A percentile compares a stretch with the other conserved stretches of the same genome.
phyloP scores from a whole-genome alignment of 2,113 vertebrate genomes.

The Salvelinus namaycush region DNA sequence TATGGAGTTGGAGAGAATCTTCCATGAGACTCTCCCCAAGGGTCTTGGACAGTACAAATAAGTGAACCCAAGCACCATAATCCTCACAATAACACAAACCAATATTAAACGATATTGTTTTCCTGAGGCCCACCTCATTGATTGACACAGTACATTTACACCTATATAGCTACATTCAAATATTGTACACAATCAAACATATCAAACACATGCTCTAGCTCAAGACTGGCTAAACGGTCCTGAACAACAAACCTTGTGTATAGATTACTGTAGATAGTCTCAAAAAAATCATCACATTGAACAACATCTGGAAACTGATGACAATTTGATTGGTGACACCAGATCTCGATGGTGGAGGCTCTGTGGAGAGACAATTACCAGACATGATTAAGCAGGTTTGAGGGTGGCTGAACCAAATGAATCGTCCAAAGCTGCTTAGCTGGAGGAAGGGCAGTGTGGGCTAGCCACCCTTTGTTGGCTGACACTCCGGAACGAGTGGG shows the following conservation, averaged over 20 bases:
- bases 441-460: conserved; percentile 7
- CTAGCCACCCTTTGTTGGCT: conserved; percentile 44
- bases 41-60: too few relatives aligned
- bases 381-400: conserved; percentile 22
- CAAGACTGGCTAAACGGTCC: too few relatives aligned
- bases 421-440: conserved; percentile 46
- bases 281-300: not conserved
- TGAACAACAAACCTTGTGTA: too few relatives aligned
- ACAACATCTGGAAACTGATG: not conserved
- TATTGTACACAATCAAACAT: too few relatives aligned
- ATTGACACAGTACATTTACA: too few relatives aligned
- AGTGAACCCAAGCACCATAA: not conserved
- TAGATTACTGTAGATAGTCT: too few relatives aligned
- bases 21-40: too few relatives aligned
- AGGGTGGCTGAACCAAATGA: conserved; percentile 20
- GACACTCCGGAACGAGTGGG: conserved; percentile 29
- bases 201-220: too few relatives aligned
- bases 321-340: not conserved
- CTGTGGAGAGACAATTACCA: conserved; percentile 25
- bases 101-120: too few relatives aligned
- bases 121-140: too few relatives aligned
- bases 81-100: not conserved
- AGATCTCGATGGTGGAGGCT: conserved; percentile 1
- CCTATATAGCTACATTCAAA: too few relatives aligned
- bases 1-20: too few relatives aligned